Evolutionary conservation across 92 coral and sea anemone species (phyloP), one percentile per base, ranked within the genome.

Genomic region (Galaxea fascicularis): DNA sequence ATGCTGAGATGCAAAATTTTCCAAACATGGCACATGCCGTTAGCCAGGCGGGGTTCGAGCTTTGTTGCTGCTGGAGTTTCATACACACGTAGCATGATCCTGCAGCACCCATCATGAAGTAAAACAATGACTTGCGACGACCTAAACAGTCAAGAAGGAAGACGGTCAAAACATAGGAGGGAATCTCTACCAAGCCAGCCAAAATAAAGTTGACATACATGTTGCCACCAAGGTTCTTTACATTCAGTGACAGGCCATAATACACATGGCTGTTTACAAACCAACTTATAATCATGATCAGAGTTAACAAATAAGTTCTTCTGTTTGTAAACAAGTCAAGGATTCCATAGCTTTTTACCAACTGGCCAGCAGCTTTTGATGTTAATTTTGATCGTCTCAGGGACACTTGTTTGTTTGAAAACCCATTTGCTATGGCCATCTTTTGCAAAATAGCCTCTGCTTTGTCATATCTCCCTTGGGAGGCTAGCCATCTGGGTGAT

Each of bases 171-270:
- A 87, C 12, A 65, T 89, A 92, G 0, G 98, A 93, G 21, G 98
- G 98, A 11, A 96, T 62, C 71, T 96, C 98, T 20, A 96, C 92
- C 76, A 91, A 35, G 44, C 88, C 95, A 39, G 96, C 89, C 60
- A 94, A 65, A 78, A 94, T 86, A 85, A 96, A 96, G 51, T 95
- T 96, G 12, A 89, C 82, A 73, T 92, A 89, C 82, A 96, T 71
- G 47, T 90, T 96, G 26, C 98, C 98, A 18, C 98, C 98, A 51
- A 96, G 95, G 70, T 96, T 96, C 79, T 96, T 94, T 16, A 93
- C 91, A 73, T 96, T 96, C 14, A 96, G 89, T 10, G 98, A 96
- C 58, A 96, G 73, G 24, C 98, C 98, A 74, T 96, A 96, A 84
- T 96, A 96, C 11, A 96, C 98, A 77, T 88, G 74, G 53, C 98